These are phyloP conservation scores for Apis florea DNA, from an alignment of 1,140 invertebrate genomes.

Conservation along the genomic window DNA sequence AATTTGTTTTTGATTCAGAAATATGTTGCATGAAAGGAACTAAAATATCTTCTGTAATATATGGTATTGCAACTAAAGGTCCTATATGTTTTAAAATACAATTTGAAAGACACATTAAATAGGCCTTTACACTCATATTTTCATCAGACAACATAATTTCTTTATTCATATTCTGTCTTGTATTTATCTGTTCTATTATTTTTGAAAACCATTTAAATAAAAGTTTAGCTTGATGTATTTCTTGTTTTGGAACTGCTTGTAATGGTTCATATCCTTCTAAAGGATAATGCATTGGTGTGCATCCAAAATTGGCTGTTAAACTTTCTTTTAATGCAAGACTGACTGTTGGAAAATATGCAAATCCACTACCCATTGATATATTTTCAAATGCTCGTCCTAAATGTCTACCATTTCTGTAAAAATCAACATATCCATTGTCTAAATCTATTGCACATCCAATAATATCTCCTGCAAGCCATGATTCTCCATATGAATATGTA, in stretches of 20 bases:
- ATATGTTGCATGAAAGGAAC: conserved; percentile 79
- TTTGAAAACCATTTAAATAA: conserved; percentile 83
- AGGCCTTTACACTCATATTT: conserved; percentile 74
- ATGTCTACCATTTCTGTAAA: conserved; percentile 87
- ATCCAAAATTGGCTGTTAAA: conserved; percentile 90
- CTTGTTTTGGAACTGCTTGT: conserved; percentile 82
- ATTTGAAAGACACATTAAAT: conserved; percentile 79
- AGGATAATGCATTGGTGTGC: conserved; percentile 86
- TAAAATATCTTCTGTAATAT: conserved; percentile 82
- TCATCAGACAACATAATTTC: conserved; percentile 43
- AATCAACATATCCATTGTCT: conserved; percentile 83
- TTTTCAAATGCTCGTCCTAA: conserved; percentile 88
- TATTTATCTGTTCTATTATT: conserved; percentile 77
- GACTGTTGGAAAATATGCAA: conserved; percentile 90
- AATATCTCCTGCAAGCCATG: conserved; percentile 90
- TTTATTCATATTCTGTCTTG: conserved; percentile 26
- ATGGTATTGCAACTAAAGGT: conserved; percentile 80
- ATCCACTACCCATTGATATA: conserved; percentile 85
- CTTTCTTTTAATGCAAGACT: conserved; percentile 88
- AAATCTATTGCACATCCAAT: conserved; percentile 90
- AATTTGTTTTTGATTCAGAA: conserved; percentile 23
- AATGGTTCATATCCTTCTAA: conserved; percentile 85
- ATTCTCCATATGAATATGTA: conserved; percentile 88
- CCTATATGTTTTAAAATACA: conserved; percentile 82
- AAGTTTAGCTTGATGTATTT: conserved; percentile 81